Base-by-base conservation (phyloP, 1,140 invertebrate genomes). In the Macrobrachium rosenbergii region DNA sequence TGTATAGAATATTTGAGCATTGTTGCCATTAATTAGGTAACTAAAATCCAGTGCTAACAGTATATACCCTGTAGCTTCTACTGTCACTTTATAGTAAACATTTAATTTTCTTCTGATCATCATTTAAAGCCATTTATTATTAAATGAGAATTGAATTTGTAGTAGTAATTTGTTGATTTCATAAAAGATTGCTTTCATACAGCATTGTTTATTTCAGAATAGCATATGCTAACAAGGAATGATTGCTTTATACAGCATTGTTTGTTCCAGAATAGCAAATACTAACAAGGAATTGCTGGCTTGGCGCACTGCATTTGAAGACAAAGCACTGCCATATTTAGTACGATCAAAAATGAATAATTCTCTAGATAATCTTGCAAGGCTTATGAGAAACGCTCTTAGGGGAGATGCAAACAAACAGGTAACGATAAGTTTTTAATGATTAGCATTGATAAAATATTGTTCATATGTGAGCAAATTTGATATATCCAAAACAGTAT, bases 341-440 rank as follows among this genome's bases (percentile, higher is more conserved):
- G 28, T 21, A 16, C 73, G 69, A 21, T 19, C 60, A 23, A 14
- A 23, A 45, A 84, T 84, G 16, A 67, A n/a, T 14, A 59, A 52
- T 17, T 60, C 73, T 5, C 11, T 75, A 17, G 72, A 84, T 45
- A 43, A 78, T 21, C 23, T 67, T 12, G 37, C 10, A n/a, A 84
- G 75, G 64, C 59, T 21, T 23, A 19, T 84, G 19, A 76, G 45
- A 43, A 67, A 64, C 59, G 28, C 72, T 43, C 21, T 43, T 11
- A 76, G 82, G 17, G 82, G 73, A 45, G 75, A 78, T 78, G 75
- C 75, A 60, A 84, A 84, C 28, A 73, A 77, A 21, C 52, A 84
- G 73, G 82, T 84, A 62, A 28, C 60, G 64, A 73, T n/a, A 45
- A 3, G 1, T 37, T 37, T 75, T 75, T 37, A 45, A 17, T 72